Evolutionary conservation across 2,888 invertebrate genomes (phyloP), one percentile per base, ranked within the genome.

Genomic region (Hedya salicella): DNA sequence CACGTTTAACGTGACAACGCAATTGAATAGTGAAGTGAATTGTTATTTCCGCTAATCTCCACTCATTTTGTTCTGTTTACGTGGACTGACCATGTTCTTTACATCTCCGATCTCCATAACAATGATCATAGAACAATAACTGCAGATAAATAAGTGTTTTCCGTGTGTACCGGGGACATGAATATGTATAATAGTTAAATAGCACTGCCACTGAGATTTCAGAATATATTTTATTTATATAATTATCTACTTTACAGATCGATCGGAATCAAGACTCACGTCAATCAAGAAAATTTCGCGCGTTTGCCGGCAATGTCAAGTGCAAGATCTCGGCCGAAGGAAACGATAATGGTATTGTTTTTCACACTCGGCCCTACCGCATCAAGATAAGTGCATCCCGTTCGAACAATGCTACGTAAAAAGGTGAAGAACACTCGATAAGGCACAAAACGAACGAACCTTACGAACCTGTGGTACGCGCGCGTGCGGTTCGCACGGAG

Each of bases 41-140:
- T 73, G 77, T 81, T 81, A 80, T 86, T 86, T 87, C 84, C 82
- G 83, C 85, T 82, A 83, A 86, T 88, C 79, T 82, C 73, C 73
- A 72, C 79, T 78, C 77, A 82, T 86, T 87, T 81, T 75, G 79
- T 80, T 75, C 76, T 78, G 71, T 79, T 78, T 78, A 81, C 73
- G 76, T 74, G 73, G 80, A 79, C 80, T 79, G 75, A 74, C 72
- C 76, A 78, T 76, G 76, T 74, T 73, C 77, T 77, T 74, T 74
- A 74, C 77, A 78, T 79, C 79, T 77, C 76, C 72, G 77, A 90
- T 89, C 84, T 87, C 78, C 89, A 87, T 88, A 85, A 91, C 87
- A 91, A 91, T 88, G 81, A 82, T 83, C 78, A 72, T 76, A 81
- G 78, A 86, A 89, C 86, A 87, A 87, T 87, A 83, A 84, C 80